Evolutionary conservation across 2,888 invertebrate species (phyloP), one percentile per base, ranked within the genome.

Genomic region (Cremastinae sp.): DNA sequence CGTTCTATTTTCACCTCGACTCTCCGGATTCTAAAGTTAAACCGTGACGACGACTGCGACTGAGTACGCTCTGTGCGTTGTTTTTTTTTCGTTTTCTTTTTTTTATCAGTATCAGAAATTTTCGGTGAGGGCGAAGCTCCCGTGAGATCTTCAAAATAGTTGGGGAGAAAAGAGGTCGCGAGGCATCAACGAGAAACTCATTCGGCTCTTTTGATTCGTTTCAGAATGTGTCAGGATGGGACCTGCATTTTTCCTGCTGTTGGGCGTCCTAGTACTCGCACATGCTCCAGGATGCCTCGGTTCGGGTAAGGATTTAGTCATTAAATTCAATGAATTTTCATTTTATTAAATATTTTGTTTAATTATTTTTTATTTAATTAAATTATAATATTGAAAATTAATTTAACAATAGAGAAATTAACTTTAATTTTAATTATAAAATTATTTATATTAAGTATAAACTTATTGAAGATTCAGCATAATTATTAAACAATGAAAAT

Each of bases 191-290:
- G n/a, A n/a, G n/a, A n/a, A n/a, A 28, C 59, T 62, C 65, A 51
- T 22, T 14, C 39, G 37, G 66, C 53, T 79, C 73, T 83, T 80
- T 85, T 82, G 79, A 58, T 75, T 81, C 62, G 74, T 89, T 87
- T 41, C 84, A 89, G 89, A 89, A 89, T 89, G 89, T 87, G 86
- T 88, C 86, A 90, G 88, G 88, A 89, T 89, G 89, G 83, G 85
- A 80, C 81, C 84, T 78, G 80, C 83, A 81, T 82, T 83, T 78
- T 87, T 82, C 83, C 85, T 85, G 75, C 84, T 85, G 83, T 85
- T 83, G 84, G 78, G 83, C 76, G 79, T 83, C 81, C 72, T 85
- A 71, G 81, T 80, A 80, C 71, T 88, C 59, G 78, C 88, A 41
- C 84, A 80, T 56, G 77, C 83, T 72, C 80, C 86, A 80, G 84